A percentile compares a stretch with the other conserved stretches of the same genome.
These are phyloP conservation scores for Neomonachus schauinslandi DNA, from an alignment of 2,113 vertebrate species.

Conservation along the genomic window DNA sequence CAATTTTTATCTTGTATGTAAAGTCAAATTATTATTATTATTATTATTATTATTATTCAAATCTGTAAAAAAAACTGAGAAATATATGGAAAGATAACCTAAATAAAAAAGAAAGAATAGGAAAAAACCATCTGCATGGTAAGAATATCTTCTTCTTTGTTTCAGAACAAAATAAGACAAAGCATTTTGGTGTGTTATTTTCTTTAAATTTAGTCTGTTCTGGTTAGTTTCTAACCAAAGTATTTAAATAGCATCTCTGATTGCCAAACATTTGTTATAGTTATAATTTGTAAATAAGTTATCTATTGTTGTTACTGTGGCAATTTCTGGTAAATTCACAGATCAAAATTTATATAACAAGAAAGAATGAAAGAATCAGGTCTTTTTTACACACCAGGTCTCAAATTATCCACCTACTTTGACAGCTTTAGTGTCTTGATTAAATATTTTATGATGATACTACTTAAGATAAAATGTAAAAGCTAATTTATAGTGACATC, in stretches of 20 bases:
- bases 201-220: slow-evolving; percentile 14
- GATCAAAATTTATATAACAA: slow-evolving; percentile 45
- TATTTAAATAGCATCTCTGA: slow-evolving; percentile 51
- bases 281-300: slow-evolving; percentile 54
- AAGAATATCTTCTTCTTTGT: slow-evolving; percentile 22
- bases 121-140: background rate
- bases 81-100: background rate
- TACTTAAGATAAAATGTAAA: slow-evolving; percentile 75
- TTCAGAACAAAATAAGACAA: background rate
- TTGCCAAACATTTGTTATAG: slow-evolving; percentile 12
- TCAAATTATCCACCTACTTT: slow-evolving; percentile 67
- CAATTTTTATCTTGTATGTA: background rate
- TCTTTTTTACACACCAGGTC: slow-evolving; percentile 9
- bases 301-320: slow-evolving; percentile 19
- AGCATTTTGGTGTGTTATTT: slow-evolving; percentile 8
- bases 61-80: slow-evolving; percentile 1
- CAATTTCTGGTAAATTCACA: slow-evolving; percentile 45
- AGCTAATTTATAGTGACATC: slow-evolving; percentile 71
- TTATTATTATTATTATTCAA: background rate
- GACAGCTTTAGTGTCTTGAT: slow-evolving; percentile 74
- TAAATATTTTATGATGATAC: slow-evolving; percentile 79
- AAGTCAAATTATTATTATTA: background rate
- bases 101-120: background rate
- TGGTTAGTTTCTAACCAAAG: slow-evolving; percentile 21
- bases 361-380: slow-evolving; percentile 41